phyloP scores from a whole-genome alignment of 2,888 invertebrate genomes.

The Chouioia cunea region DNA sequence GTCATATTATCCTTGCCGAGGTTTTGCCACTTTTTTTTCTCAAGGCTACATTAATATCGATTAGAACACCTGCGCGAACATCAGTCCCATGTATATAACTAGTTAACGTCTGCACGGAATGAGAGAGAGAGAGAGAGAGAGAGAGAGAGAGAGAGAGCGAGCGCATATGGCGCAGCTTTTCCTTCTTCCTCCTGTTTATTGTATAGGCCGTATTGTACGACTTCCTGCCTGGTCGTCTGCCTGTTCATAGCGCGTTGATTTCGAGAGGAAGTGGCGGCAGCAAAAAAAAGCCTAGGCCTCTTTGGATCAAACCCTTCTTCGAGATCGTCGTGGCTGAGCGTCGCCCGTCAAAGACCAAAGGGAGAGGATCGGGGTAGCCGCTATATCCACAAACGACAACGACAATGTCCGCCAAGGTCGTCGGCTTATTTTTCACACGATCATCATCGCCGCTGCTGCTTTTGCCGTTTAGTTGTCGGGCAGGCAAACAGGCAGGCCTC shows the following conservation, averaged over 20 bases:
- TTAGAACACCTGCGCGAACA: neutral
- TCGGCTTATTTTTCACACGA: slow-evolving; percentile 2
- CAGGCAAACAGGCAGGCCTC: neutral
- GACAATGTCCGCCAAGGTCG: slow-evolving; percentile 6
- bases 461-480: neutral
- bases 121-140: neutral
- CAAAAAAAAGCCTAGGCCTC: no score
- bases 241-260: neutral
- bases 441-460: neutral
- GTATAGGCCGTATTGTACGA: neutral
- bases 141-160: slow-evolving; percentile 7
- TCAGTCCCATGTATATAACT: no score
- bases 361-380: neutral
- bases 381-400: neutral
- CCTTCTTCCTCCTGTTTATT: neutral
- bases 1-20: no score
- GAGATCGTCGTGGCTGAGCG: no score
- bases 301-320: no score
- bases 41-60: no score
- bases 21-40: no score
- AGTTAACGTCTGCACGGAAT: neutral
- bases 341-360: no score
- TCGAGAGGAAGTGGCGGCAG: slow-evolving; percentile 6
- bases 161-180: slow-evolving; percentile 26
- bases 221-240: neutral